Base-by-base conservation (phyloP, 1,140 invertebrate genomes). In the Drosophila aff. region DNA sequence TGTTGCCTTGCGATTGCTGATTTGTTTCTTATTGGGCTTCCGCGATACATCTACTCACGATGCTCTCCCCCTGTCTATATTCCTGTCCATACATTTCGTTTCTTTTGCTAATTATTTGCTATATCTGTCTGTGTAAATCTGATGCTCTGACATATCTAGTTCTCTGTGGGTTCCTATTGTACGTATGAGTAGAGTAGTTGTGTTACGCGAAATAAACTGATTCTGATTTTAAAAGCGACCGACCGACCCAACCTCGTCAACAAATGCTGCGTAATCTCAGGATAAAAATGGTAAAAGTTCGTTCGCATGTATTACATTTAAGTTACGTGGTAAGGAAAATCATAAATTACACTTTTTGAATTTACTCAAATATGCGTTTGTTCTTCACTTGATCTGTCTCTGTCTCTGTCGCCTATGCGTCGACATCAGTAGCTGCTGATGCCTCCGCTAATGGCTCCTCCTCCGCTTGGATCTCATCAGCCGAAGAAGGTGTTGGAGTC, bases 61-160 rank as follows among this genome's bases (percentile, higher is more conserved):
- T 64, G 62, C 55, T 63, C 46, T 23, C 23, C 23, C 57, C 67
- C 40, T 69, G 75, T 76, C 62, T 76, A 55, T 85, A 23, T 26
- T 77, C 46, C 77, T 55, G 78, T 85, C 82, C 72, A 73, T 68
- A 77, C 63, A 81, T 81, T 66, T 47, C 64, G 46, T 61, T 73
- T 69, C 58, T 57, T 86, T 59, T 75, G 65, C 77, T 83, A 87
- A 83, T 81, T 87, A 89, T 87, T 87, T 83, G 31, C 77, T 87
- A 89, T 55, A 69, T 74, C 65, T 79, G 74, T 76, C 67, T 73
- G 61, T 73, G 61, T 76, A 59, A 52, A 40, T 53, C 23, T 64
- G 31, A 40, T 74, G 33, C 46, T 43, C 55, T 46, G 23, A 67
- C 43, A 38, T 3, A 23, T 5, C 36, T 33, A 64, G 50, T 72